Evolutionary conservation across 1,140 invertebrate genomes (phyloP).

Genomic region (Drosophila paulistorum): DNA sequence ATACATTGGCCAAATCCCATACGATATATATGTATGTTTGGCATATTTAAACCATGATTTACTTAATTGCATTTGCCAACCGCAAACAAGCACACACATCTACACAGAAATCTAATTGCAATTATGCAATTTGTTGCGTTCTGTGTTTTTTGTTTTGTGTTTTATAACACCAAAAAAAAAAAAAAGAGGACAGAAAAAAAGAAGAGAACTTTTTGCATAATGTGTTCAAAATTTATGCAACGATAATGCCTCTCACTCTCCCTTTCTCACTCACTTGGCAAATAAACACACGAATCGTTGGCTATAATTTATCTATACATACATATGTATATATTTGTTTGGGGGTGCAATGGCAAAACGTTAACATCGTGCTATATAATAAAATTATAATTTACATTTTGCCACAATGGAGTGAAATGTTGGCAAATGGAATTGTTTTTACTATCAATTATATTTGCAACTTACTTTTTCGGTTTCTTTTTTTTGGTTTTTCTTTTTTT

Average conservation of each 20-base stretch:
- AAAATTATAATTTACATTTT: slow-evolving; percentile 48
- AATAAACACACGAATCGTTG: slow-evolving; percentile 71
- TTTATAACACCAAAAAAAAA: not conserved
- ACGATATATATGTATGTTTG: slow-evolving; percentile 4
- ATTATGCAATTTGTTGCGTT: slow-evolving; percentile 72
- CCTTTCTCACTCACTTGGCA: slow-evolving; percentile 55
- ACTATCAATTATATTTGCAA: slow-evolving; percentile 54
- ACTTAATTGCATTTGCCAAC: slow-evolving; percentile 54
- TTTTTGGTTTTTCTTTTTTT: slow-evolving; percentile 16
- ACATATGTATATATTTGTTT: not conserved
- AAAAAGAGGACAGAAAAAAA: not conserved
- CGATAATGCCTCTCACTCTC: slow-evolving; percentile 50
- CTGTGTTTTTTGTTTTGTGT: not conserved
- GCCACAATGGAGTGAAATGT: slow-evolving; percentile 41
- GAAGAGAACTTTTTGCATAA: slow-evolving; percentile 51
- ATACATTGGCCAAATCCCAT: slow-evolving; percentile 22
- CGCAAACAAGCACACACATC: slow-evolving; percentile 14
- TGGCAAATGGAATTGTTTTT: slow-evolving; percentile 59
- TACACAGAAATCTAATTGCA: slow-evolving; percentile 77
- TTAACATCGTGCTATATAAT: slow-evolving; percentile 39
- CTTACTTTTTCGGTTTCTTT: slow-evolving; percentile 20
- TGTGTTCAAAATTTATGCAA: slow-evolving; percentile 61
- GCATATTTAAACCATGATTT: slow-evolving; percentile 13
- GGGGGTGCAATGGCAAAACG: slow-evolving; percentile 34
- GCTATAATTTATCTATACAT: slow-evolving; percentile 56